Percentiles rank a stretch among this genome's conserved stretches.
These are phyloP conservation scores for Ophioninae sp. DNA, from an alignment of 2,888 invertebrate genomes.

Conservation along the genomic window DNA sequence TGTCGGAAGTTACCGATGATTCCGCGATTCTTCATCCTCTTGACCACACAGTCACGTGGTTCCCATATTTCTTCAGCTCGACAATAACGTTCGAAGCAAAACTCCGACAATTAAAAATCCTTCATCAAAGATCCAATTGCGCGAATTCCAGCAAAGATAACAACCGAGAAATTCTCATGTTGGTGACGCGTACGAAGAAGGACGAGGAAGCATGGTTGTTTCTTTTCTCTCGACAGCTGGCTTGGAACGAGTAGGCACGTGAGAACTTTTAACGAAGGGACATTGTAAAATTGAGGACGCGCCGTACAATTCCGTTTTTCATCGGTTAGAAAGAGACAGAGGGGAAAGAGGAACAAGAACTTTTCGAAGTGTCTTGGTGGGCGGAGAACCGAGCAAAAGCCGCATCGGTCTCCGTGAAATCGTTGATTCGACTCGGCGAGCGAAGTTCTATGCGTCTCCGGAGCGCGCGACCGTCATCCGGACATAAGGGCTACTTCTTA, in stretches of 20 bases:
- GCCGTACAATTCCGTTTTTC: slow-evolving; percentile 36
- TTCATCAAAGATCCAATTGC: no score
- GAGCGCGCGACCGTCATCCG: slow-evolving; percentile 74
- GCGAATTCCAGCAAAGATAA: no score
- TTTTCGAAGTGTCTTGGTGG: slow-evolving; percentile 73
- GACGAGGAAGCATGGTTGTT: no score
- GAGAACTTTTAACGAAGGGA: slow-evolving; percentile 76
- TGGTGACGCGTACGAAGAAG: no score
- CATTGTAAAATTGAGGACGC: slow-evolving; percentile 76
- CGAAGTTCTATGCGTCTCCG: slow-evolving; percentile 73
- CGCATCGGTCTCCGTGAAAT: slow-evolving; percentile 80
- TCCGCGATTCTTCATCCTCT: slow-evolving; percentile 64
- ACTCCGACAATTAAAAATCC: slow-evolving; percentile 62
- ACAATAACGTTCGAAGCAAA: slow-evolving; percentile 57
- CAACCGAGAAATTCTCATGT: no score
- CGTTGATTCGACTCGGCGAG: slow-evolving; percentile 78
- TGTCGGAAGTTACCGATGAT: no score
- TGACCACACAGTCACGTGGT: slow-evolving; percentile 62
- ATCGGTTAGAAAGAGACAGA: slow-evolving; percentile 16
- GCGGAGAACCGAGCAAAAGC: slow-evolving; percentile 80
- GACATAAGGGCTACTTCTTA: slow-evolving; percentile 69
- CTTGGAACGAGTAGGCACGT: slow-evolving; percentile 58
- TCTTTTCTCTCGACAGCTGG: slow-evolving; percentile 48
- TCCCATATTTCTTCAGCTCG: slow-evolving; percentile 65
- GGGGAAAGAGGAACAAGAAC: slow-evolving; percentile 45